Evolutionary conservation across 2,797 vertebrate species (phyloP).

Genomic region (Yasuhikotakia modesta): DNA sequence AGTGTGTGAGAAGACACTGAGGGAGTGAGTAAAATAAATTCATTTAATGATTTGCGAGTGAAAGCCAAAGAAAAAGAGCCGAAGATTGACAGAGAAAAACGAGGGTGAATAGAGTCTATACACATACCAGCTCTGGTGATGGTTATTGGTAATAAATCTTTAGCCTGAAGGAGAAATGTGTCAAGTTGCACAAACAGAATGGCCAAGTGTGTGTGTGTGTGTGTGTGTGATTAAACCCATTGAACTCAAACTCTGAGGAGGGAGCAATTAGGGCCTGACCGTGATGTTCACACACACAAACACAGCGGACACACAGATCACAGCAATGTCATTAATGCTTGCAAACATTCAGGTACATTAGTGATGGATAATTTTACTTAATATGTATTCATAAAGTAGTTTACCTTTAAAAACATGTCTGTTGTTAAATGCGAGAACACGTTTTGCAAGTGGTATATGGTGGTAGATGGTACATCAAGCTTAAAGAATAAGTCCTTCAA

Average conservation of each 20-base stretch:
- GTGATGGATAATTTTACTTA: neutral
- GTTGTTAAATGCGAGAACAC: neutral
- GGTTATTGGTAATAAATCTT: slow-evolving; percentile 44
- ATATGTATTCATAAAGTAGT: neutral
- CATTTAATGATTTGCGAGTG: slow-evolving; percentile 40
- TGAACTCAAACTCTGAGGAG: slow-evolving; percentile 69
- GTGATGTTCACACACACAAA: slow-evolving; percentile 55
- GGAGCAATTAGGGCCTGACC: slow-evolving; percentile 70
- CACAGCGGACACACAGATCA: slow-evolving; percentile 35
- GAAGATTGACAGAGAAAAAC: slow-evolving; percentile 13
- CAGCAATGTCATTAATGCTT: slow-evolving; percentile 24
- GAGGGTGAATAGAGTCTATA: neutral
- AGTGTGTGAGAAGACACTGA: slow-evolving; percentile 18
- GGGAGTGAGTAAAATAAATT: slow-evolving; percentile 10
- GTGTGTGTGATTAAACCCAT: slow-evolving; percentile 64
- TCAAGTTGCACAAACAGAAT: slow-evolving; percentile 70
- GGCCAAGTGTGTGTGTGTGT: slow-evolving; percentile 67
- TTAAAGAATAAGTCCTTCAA: too few relatives aligned
- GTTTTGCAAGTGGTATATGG: too few relatives aligned
- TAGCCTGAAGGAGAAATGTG: slow-evolving; percentile 52
- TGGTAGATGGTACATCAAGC: too few relatives aligned
- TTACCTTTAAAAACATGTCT: neutral
- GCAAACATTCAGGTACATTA: neutral
- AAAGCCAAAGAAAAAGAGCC: slow-evolving; percentile 33
- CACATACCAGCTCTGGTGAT: neutral